A percentile compares a stretch with the other conserved stretches of the same genome.
Conservation (phyloP, 2,113 vertebrate genomes). For the Spilogale gracilis region DNA sequence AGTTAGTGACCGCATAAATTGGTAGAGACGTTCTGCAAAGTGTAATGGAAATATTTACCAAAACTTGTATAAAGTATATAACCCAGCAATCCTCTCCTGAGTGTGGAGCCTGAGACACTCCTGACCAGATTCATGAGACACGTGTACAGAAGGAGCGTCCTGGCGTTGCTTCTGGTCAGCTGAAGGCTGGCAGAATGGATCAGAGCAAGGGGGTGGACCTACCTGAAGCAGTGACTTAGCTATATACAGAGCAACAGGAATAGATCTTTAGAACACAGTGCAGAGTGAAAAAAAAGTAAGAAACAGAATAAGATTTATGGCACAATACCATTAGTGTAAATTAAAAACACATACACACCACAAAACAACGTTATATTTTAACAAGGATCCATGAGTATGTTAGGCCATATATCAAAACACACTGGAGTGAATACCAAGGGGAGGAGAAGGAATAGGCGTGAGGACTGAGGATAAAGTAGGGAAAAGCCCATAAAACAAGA, state of each 20-base stretch:
- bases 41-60: neutral
- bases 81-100: neutral
- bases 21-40: neutral
- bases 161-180: neutral
- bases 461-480: neutral
- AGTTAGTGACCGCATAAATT: neutral
- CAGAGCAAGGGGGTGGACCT: neutral
- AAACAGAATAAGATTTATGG: conserved; percentile 75
- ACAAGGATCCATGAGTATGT: conserved; percentile 67
- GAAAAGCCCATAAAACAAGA: conserved; percentile 36
- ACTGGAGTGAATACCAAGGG: neutral
- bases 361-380: conserved; percentile 72
- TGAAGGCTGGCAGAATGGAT: neutral
- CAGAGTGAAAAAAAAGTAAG: neutral
- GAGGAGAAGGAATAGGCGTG: neutral
- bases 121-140: neutral
- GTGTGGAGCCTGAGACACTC: neutral
- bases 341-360: conserved; percentile 74
- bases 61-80: neutral
- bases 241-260: neutral
- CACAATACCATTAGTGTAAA: conserved; percentile 71
- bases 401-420: conserved; percentile 60
- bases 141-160: neutral
- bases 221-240: neutral
- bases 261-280: conserved; percentile 30